Conservation (phyloP, 2,888 invertebrate genomes). For the Melipona beecheii region DNA sequence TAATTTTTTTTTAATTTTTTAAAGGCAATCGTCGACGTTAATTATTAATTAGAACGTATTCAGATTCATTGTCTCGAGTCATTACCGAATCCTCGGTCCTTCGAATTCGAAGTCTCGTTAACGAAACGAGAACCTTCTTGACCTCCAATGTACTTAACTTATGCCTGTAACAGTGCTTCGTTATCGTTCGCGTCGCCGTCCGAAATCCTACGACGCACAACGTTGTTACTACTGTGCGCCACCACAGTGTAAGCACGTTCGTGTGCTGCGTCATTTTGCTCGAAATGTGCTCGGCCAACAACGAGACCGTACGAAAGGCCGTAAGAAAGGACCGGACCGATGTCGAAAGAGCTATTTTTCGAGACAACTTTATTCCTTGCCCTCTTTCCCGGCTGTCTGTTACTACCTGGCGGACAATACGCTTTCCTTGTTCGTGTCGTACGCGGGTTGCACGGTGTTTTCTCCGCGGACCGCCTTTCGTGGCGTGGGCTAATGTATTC, state of each 20-base stretch:
- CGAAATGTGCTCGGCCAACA: not conserved
- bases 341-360: constrained; percentile 56
- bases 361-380: constrained; percentile 54
- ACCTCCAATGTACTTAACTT: not conserved
- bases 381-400: constrained; percentile 35
- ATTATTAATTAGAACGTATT: not conserved
- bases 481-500: constrained; percentile 79
- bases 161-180: not conserved
- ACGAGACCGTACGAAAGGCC: constrained; percentile 28
- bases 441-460: constrained; percentile 43
- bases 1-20: too few species aligned
- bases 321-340: constrained; percentile 41
- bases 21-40: not conserved
- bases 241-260: not conserved
- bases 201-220: not conserved
- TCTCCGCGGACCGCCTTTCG: constrained; percentile 62
- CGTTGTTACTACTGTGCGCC: not conserved
- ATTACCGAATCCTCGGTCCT: not conserved
- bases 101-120: not conserved
- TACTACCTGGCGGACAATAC: constrained; percentile 49
- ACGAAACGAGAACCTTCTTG: not conserved
- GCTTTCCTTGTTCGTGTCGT: constrained; percentile 53
- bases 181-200: not conserved
- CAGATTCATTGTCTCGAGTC: too few species aligned
- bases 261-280: constrained; percentile 25